phyloP scores from a whole-genome alignment of 1,140 invertebrate species.

The Magallana ariakensis region DNA sequence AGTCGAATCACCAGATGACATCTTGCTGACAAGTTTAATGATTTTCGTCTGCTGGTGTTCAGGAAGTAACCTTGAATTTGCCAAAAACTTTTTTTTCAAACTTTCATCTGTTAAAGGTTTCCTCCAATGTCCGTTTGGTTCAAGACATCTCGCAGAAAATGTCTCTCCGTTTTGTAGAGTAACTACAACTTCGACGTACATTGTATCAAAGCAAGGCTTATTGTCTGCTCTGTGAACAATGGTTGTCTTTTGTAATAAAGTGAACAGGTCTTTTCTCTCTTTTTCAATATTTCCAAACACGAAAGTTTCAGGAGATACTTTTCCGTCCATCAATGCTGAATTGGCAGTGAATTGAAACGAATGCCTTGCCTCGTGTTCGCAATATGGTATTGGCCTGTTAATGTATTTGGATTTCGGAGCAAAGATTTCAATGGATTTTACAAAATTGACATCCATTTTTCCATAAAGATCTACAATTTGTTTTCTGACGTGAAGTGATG shows the following conservation, averaged over 20 bases:
- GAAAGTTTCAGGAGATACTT: conserved; percentile 62
- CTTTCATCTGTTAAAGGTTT: conserved; percentile 66
- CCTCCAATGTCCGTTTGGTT: conserved; percentile 74
- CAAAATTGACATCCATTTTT: conserved; percentile 40
- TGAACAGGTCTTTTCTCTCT: conserved; percentile 55
- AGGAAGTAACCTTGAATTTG: conserved; percentile 60
- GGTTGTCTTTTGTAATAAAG: conserved; percentile 62
- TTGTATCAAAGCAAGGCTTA: conserved; percentile 68
- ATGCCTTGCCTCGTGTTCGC: conserved; percentile 71
- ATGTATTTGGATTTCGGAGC: conserved; percentile 72
- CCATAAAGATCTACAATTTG: conserved; percentile 38
- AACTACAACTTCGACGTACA: conserved; percentile 70
- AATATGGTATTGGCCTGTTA: conserved; percentile 67
- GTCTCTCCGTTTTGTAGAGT: conserved; percentile 56
- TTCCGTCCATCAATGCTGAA: conserved; percentile 68
- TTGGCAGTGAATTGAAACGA: conserved; percentile 74
- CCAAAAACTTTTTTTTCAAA: conserved; percentile 65
- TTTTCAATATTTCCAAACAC: conserved; percentile 51
- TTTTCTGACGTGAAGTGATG: conserved; percentile 58
- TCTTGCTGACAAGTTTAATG: conserved; percentile 55
- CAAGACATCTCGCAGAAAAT: conserved; percentile 59
- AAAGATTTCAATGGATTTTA: conserved; percentile 61
- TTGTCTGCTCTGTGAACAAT: conserved; percentile 65
- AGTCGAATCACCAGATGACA: conserved; percentile 38
- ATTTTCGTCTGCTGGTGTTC: conserved; percentile 48